phyloP scores from a whole-genome alignment of 2,888 invertebrate species.

The Pheosia gnoma region DNA sequence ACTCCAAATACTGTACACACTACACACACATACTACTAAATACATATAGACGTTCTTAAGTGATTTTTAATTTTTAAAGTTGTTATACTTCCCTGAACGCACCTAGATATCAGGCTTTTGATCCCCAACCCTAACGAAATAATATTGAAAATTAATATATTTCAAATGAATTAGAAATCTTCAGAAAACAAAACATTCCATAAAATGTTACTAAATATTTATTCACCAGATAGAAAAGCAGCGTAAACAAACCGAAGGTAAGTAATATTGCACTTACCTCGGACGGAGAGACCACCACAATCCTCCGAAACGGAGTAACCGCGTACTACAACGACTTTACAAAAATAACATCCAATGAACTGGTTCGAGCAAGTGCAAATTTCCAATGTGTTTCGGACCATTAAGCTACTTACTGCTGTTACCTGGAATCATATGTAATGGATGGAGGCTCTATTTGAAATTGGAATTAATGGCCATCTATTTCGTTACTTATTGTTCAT shows the following conservation, averaged over 20 bases:
- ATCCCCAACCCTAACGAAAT: no score
- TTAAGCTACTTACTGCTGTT: slow-evolving; percentile 62
- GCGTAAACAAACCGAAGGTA: background rate
- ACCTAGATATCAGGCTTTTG: no score
- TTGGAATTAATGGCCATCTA: slow-evolving; percentile 15
- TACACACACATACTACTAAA: no score
- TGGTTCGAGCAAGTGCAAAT: slow-evolving; percentile 58
- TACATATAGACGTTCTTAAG: no score
- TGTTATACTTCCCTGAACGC: no score
- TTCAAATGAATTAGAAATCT: background rate
- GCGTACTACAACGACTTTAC: background rate
- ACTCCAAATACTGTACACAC: no score
- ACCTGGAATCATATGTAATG: slow-evolving; percentile 52
- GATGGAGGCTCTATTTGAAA: slow-evolving; percentile 44
- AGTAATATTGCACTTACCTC: slow-evolving; percentile 3
- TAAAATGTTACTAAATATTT: background rate
- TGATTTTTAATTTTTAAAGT: no score
- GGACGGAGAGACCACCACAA: background rate
- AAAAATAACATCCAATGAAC: slow-evolving; percentile 22
- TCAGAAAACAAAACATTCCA: background rate
- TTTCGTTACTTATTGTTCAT: no score
- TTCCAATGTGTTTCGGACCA: slow-evolving; percentile 66
- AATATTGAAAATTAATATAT: no score
- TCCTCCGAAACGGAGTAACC: background rate
- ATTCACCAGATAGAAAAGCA: slow-evolving; percentile 1